Conservation (phyloP, 2,888 invertebrate species). For the Acleris sparsana region DNA sequence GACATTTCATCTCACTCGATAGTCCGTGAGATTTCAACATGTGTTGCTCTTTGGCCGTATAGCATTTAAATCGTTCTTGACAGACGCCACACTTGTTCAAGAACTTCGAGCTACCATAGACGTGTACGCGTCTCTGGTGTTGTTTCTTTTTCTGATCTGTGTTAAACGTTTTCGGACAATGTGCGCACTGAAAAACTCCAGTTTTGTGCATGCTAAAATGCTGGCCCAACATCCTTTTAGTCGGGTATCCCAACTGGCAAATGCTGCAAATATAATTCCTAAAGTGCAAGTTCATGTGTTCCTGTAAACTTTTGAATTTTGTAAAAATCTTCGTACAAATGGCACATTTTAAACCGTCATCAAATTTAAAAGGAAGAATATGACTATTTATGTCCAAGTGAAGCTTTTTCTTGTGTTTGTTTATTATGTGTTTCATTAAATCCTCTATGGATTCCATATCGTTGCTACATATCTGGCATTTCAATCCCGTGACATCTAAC, state of each 20-base stretch:
- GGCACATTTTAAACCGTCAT: slow-evolving; percentile 49
- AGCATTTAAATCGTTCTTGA: slow-evolving; percentile 41
- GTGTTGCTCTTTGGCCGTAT: slow-evolving; percentile 49
- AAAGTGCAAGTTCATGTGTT: slow-evolving; percentile 54
- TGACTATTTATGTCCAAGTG: slow-evolving; percentile 50
- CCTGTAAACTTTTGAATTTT: slow-evolving; percentile 45
- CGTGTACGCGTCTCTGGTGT: slow-evolving; percentile 68
- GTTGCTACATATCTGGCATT: slow-evolving; percentile 8
- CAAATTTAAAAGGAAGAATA: slow-evolving; percentile 28
- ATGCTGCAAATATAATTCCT: slow-evolving; percentile 27
- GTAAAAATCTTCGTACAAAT: slow-evolving; percentile 56
- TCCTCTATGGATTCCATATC: slow-evolving; percentile 2
- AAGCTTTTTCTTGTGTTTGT: slow-evolving; percentile 48
- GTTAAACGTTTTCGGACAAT: slow-evolving; percentile 71
- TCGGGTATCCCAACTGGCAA: slow-evolving; percentile 20
- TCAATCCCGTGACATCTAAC: slow-evolving; percentile 24
- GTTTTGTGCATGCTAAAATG: slow-evolving; percentile 56
- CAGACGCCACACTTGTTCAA: slow-evolving; percentile 60
- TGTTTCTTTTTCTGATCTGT: slow-evolving; percentile 67
- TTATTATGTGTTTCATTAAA: slow-evolving; percentile 6
- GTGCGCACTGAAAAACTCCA: slow-evolving; percentile 51
- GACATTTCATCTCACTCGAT: slow-evolving; percentile 21
- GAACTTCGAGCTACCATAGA: slow-evolving; percentile 44
- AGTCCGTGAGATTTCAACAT: slow-evolving; percentile 44
- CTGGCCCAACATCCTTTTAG: slow-evolving; percentile 40